Evolutionary conservation across 2,888 invertebrate genomes (phyloP), one percentile per base, ranked within the genome.

Genomic region (Eumacrocentrus americanus): DNA sequence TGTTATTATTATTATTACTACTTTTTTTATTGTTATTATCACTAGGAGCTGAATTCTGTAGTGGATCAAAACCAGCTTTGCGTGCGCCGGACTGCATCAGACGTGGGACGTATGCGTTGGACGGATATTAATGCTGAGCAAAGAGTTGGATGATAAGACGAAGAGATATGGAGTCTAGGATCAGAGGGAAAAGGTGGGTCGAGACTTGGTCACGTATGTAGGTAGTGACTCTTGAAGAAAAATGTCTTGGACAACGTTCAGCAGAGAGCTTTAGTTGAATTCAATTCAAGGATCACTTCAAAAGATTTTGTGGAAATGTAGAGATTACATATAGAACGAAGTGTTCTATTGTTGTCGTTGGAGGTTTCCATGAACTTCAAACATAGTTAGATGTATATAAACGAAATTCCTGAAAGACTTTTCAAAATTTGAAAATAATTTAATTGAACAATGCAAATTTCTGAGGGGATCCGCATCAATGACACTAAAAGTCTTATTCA

Each of bases 91-190:
- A n/a, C n/a, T n/a, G n/a, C 5, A 29, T 46, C 25, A 25, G 23
- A 46, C 46, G 46, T 46, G 46, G 46, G 46, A 46, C 23, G 46
- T 46, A 25, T 46, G 46, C 46, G 46, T 46, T 46, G 46, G 46
- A 46, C 25, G 46, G 20, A 25, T 46, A 46, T 46, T 46, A 46
- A 46, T 46, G 46, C 25, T n/a, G 20, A 23, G 23, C 22, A 46
- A 46, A 46, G 46, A 46, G 46, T 46, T 46, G 23, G 23, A 46
- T 25, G 46, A 46, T 46, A 46, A 46, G 14, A 46, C 25, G 12
- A 12, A 42, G 18, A 46, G 11, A 44, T 44, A 25, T 46, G 23
- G 4, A 22, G 25, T 46, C 46, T 46, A 46, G 46, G 46, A 46
- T 25, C 12, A 12, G 46, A 23, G 16, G 20, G 20, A 22, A 38